Base-by-base conservation (phyloP, 1,140 invertebrate species). In the Globodera ellingtonae region DNA sequence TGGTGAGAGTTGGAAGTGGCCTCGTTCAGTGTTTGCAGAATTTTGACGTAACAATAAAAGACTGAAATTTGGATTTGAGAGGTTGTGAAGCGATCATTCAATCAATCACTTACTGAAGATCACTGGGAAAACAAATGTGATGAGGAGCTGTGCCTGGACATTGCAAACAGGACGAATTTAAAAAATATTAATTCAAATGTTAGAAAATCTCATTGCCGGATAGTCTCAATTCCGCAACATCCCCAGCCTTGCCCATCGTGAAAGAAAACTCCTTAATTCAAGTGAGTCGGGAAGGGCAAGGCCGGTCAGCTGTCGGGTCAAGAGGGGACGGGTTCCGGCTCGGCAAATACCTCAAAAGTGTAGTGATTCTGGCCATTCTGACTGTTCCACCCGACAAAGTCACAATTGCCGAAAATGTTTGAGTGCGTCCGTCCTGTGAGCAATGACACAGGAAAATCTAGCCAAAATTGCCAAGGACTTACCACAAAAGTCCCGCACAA, bases 121-220 rank as follows among this genome's bases (percentile, higher is more conserved):
- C 0, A 88, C 70, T 1, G 87, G 87, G 7, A 89, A 71, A 35
- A 89, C 75, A 72, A 88, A 88, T 6, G 86, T 88, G 18, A 88
- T 70, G 3, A 88, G 50, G 4, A 89, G 82, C 67, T 86, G 87
- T 10, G 79, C 65, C 82, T 85, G 9, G 67, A 86, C 50, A 71
- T 18, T n/a, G 18, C 10, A 62, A 0, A 56, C 10, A 5, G 10
- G 81, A 59, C 6, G 21, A 15, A 24, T 56, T 79, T 79, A 52
- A n/a, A 72, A 18, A 46, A 72, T 1, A 44, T 21, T 13, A n/a
- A 48, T 44, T 72, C 35, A 35, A 35, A 35, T 35, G 35, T 3
- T 35, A 35, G 35, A 35, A 35, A 35, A 35, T 35, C 1, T 2
- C 0, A 35, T 2, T 35, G 35, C 35, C 35, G 1, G 3, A 35